These are phyloP conservation scores for Petroica traversi DNA, from an alignment of 2,113 vertebrate species.

Conservation along the genomic window DNA sequence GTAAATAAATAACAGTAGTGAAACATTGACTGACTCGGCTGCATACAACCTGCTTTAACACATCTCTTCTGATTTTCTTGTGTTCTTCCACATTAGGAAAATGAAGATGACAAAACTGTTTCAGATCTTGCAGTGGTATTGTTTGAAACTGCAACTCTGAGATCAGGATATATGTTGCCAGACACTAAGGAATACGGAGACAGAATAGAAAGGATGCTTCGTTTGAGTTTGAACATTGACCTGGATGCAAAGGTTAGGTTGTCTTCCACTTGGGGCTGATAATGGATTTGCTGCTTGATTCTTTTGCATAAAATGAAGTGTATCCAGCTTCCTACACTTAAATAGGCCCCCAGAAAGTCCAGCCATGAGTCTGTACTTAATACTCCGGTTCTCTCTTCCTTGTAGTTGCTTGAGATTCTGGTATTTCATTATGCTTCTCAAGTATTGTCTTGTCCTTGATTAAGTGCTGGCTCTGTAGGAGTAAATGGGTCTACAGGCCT, in stretches of 20 bases:
- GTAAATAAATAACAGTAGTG: conserved; percentile 68
- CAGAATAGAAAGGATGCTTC: conserved; percentile 96
- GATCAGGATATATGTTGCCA: conserved; percentile 91
- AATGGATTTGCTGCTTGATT: neutral
- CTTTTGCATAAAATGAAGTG: neutral
- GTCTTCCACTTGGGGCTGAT: neutral
- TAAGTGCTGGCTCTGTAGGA: neutral
- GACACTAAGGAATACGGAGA: conserved; percentile 96
- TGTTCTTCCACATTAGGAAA: conserved; percentile 69
- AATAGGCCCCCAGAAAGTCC: neutral
- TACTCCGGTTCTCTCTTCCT: neutral
- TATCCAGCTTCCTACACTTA: neutral
- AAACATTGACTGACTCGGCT: neutral
- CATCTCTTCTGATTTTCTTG: neutral
- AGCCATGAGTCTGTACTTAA: neutral
- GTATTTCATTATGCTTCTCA: neutral
- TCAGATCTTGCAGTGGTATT: conserved; percentile 92
- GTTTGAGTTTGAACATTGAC: conserved; percentile 91
- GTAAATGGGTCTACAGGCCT: neutral
- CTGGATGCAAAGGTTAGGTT: conserved; percentile 85
- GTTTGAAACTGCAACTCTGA: conserved; percentile 93
- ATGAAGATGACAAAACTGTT: conserved; percentile 91
- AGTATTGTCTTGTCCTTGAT: neutral
- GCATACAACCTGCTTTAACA: neutral
- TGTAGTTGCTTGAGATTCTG: neutral